Evolutionary conservation across 2,113 vertebrate species (phyloP).

Genomic region (Myotis yumanensis): DNA sequence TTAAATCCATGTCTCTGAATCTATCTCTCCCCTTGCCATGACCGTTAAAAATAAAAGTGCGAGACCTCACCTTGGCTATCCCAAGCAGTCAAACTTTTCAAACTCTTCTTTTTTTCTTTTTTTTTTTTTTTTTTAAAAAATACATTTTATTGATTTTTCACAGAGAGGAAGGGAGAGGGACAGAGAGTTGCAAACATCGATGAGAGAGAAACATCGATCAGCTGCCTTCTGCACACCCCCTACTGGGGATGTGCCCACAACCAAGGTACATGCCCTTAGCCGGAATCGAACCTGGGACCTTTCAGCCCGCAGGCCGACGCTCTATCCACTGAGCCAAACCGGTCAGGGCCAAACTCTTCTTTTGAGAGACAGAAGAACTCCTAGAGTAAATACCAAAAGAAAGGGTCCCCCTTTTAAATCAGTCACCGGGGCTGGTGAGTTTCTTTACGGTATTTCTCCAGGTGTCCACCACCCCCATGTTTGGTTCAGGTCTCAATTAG

Average conservation of each 20-base stretch:
- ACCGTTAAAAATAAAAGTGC: neutral
- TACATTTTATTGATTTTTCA: too few species aligned
- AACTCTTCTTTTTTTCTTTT: slow-evolving; percentile 54
- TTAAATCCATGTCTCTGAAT: slow-evolving; percentile 4
- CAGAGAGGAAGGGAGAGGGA: too few species aligned
- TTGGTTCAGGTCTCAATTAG: slow-evolving; percentile 1
- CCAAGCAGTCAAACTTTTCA: slow-evolving; percentile 18
- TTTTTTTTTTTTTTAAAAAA: too few species aligned
- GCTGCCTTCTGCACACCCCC: too few species aligned
- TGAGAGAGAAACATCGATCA: too few species aligned
- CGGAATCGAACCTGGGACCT: too few species aligned
- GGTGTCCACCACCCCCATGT: neutral
- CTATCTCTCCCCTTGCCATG: neutral
- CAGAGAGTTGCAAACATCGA: too few species aligned
- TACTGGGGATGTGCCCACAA: too few species aligned
- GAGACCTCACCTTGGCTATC: neutral
- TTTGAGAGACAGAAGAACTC: neutral
- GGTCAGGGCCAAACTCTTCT: slow-evolving; percentile 55
- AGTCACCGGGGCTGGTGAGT: neutral
- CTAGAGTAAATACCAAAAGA: neutral
- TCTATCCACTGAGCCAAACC: too few species aligned
- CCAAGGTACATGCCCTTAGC: too few species aligned
- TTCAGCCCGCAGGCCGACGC: too few species aligned
- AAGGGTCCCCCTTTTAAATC: neutral
- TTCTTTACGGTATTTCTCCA: neutral